A percentile compares a stretch with the other conserved stretches of the same genome.
These are phyloP conservation scores for Phrynosoma platyrhinos DNA, from an alignment of 2,113 vertebrate genomes.

Conservation along the genomic window DNA sequence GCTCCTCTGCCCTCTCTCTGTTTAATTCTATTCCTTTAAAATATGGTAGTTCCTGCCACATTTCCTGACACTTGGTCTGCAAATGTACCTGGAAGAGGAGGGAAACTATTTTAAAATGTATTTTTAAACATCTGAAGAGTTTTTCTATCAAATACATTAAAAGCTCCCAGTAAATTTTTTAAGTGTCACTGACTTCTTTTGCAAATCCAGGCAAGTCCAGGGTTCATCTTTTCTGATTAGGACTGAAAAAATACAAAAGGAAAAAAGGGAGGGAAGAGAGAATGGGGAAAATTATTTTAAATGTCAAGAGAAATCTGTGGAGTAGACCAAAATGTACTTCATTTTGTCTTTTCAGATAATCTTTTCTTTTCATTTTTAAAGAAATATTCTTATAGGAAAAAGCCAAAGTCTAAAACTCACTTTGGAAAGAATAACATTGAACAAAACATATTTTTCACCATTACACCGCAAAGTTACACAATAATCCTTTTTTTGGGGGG, in stretches of 20 bases:
- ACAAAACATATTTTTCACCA: background rate
- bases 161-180: slow-evolving; percentile 14
- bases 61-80: background rate
- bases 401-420: slow-evolving; percentile 8
- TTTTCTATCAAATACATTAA: background rate
- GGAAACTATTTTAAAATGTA: background rate
- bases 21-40: background rate
- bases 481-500: too few species aligned
- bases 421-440: background rate
- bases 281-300: slow-evolving; percentile 12
- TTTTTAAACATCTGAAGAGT: slow-evolving; percentile 8
- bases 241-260: slow-evolving; percentile 1
- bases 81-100: background rate
- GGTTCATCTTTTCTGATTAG: slow-evolving; percentile 19
- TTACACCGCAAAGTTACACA: background rate
- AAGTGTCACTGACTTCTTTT: slow-evolving; percentile 2
- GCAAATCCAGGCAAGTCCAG: slow-evolving; percentile 11
- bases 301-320: slow-evolving; percentile 19
- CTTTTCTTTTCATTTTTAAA: background rate
- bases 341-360: background rate
- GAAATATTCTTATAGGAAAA: background rate
- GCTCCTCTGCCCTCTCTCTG: too few species aligned
- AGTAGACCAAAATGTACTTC: background rate
- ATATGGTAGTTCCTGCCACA: background rate
- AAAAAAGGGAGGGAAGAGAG: background rate